Conservation (phyloP, 2,797 vertebrate species). For the Knipowitschia caucasica region DNA sequence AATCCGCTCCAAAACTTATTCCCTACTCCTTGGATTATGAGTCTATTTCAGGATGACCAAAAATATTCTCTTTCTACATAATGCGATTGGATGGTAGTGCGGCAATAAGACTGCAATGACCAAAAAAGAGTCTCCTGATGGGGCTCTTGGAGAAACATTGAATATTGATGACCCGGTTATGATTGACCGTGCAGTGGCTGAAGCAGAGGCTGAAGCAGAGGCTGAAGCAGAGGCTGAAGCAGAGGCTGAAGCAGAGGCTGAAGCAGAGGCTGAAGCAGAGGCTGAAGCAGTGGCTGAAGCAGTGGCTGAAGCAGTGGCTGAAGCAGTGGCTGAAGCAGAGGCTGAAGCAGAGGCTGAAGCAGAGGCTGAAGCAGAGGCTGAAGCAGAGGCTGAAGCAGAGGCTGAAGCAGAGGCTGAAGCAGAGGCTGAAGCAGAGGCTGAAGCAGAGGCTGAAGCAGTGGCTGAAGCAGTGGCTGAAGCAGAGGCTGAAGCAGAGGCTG, state of each 20-base stretch:
- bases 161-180: conserved; percentile 56
- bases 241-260: conserved; percentile 32
- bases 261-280: conserved; percentile 40
- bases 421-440: conserved; percentile 47
- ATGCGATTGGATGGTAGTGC: conserved; percentile 1
- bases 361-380: conserved; percentile 32
- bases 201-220: too few relatives aligned
- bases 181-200: conserved; percentile 37
- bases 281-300: conserved; percentile 47
- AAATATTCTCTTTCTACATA: background rate
- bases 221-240: conserved; percentile 44
- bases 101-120: conserved; percentile 11
- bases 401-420: conserved; percentile 47
- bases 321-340: conserved; percentile 43
- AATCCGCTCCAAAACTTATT: background rate
- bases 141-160: conserved; percentile 34
- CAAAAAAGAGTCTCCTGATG: conserved; percentile 15
- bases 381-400: conserved; percentile 40
- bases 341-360: conserved; percentile 44
- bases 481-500: too few relatives aligned
- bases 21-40: background rate
- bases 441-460: conserved; percentile 42
- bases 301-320: conserved; percentile 47
- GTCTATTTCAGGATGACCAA: background rate
- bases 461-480: conserved; percentile 44